These are phyloP conservation scores for Sebastolobus altivelis DNA, from an alignment of 2,797 vertebrate species.

Conservation along the genomic window DNA sequence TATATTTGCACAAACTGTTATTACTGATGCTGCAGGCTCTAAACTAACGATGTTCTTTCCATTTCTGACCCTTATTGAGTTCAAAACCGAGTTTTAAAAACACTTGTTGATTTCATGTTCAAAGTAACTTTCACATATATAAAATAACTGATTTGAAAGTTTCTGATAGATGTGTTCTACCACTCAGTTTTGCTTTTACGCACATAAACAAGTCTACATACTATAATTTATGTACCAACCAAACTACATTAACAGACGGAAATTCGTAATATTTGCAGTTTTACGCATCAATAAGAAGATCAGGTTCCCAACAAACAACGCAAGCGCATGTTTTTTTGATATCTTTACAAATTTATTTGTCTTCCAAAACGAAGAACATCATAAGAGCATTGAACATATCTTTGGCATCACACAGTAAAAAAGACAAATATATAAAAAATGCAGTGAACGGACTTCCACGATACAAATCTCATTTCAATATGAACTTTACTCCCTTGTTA, in stretches of 20 bases:
- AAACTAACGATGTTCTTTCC: neutral
- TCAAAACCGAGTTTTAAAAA: neutral
- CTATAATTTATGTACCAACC: neutral
- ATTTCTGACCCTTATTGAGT: neutral
- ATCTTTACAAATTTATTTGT: constrained; percentile 88
- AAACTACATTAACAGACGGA: neutral
- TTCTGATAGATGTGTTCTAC: neutral
- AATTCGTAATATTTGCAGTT: neutral
- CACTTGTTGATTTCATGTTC: neutral
- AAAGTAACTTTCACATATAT: accelerated
- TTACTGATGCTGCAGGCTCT: neutral
- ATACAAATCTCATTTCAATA: constrained; percentile 98
- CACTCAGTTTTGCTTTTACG: neutral
- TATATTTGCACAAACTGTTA: neutral
- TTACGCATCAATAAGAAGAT: neutral
- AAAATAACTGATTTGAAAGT: neutral
- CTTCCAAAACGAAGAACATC: constrained; percentile 93
- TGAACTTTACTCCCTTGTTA: constrained; percentile 93
- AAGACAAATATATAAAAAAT: constrained; percentile 90
- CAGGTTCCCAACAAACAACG: constrained; percentile 23
- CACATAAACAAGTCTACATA: neutral
- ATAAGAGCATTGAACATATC: constrained; percentile 92
- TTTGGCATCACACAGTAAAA: constrained; percentile 95
- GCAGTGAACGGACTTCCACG: constrained; percentile 92
- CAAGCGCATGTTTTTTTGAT: constrained; percentile 40